Percentiles rank a stretch among this genome's conserved stretches.
These are phyloP conservation scores for Cheilosia soror DNA, from an alignment of 2,888 invertebrate genomes.

Conservation along the genomic window DNA sequence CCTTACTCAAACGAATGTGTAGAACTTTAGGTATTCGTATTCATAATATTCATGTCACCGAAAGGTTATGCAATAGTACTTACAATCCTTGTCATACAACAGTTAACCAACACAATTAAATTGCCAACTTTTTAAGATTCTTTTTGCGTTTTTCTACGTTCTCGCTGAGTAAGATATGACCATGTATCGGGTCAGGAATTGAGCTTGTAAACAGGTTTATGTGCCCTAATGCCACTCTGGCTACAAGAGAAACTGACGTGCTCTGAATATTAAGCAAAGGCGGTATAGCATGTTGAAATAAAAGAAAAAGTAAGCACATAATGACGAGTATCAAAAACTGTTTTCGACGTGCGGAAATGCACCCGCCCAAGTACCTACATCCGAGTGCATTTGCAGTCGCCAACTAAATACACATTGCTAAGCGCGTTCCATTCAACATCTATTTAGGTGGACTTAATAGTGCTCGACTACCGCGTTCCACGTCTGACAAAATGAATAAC, in stretches of 20 bases:
- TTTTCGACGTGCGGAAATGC: background rate
- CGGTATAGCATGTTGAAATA: background rate
- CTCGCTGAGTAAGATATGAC: background rate
- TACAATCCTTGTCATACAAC: no score
- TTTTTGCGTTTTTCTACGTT: background rate
- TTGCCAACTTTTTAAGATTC: background rate
- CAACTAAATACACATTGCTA: no score
- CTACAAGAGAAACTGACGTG: background rate
- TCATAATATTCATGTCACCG: no score
- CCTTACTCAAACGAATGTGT: no score
- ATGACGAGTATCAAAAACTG: background rate
- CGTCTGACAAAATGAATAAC: no score
- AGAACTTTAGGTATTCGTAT: no score
- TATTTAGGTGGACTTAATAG: no score
- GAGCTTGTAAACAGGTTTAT: background rate
- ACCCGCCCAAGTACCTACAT: no score
- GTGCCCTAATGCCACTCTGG: background rate
- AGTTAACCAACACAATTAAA: background rate
- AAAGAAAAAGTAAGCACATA: constrained; percentile 6
- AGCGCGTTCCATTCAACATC: no score
- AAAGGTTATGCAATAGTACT: no score
- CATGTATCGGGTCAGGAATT: background rate
- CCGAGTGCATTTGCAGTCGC: no score
- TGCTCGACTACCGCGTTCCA: no score
- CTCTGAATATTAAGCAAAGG: background rate